Conservation (phyloP, 2,888 invertebrate species). For the Notodonta ziczac region DNA sequence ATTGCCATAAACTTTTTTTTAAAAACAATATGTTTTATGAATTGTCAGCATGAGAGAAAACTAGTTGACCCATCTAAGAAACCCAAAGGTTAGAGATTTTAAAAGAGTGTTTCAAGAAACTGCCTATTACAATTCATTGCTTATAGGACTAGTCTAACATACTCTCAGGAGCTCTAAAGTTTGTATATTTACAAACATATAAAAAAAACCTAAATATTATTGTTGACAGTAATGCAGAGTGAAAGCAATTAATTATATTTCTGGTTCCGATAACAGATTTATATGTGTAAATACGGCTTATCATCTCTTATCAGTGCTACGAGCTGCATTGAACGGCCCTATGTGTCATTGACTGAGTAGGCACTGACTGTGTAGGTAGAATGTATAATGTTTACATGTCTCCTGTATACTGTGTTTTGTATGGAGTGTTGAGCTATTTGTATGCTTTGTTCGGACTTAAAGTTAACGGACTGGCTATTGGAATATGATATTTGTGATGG, state of each 20-base stretch:
- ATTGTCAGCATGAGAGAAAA: no score
- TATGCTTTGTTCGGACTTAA: neutral
- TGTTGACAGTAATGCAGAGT: constrained; percentile 10
- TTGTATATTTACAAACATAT: no score
- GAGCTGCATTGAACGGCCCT: constrained; percentile 32
- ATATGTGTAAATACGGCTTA: constrained; percentile 46
- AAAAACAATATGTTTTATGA: no score
- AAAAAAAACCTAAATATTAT: neutral
- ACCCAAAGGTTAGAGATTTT: no score
- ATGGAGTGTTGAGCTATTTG: neutral
- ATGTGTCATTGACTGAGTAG: constrained; percentile 41
- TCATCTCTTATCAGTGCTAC: constrained; percentile 51
- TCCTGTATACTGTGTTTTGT: neutral
- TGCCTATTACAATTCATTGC: no score
- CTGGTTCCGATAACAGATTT: constrained; percentile 46
- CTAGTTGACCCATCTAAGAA: no score
- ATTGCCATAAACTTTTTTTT: no score
- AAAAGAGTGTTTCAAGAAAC: no score
- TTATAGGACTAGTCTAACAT: no score
- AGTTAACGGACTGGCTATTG: no score
- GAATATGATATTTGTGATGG: no score
- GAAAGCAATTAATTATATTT: constrained; percentile 37
- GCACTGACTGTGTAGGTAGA: constrained; percentile 27
- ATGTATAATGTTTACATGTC: neutral
- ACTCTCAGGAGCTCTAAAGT: no score